These are phyloP conservation scores for Nycticebus coucang DNA, from an alignment of 2,113 vertebrate species.

Conservation along the genomic window DNA sequence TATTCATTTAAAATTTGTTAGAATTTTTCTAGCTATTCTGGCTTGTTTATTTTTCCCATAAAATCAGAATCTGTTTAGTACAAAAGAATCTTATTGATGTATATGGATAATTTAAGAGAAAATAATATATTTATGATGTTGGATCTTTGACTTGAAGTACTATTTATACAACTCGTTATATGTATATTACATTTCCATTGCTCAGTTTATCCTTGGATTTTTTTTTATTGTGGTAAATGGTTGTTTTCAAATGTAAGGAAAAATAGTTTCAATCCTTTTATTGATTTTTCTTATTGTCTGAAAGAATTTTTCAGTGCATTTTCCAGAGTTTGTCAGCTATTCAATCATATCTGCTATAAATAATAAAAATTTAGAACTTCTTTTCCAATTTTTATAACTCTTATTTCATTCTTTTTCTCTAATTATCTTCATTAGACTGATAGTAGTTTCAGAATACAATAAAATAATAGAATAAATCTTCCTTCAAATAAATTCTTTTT, in stretches of 20 bases:
- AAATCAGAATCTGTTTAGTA: background rate
- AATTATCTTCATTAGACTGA: background rate
- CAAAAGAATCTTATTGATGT: background rate
- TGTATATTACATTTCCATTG: background rate
- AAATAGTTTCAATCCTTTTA: background rate
- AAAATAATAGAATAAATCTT: background rate
- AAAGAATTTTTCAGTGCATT: background rate
- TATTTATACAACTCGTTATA: background rate
- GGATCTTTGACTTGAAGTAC: background rate
- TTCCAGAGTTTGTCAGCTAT: background rate
- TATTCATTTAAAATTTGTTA: constrained; percentile 4
- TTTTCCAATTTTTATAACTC: background rate
- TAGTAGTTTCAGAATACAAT: background rate
- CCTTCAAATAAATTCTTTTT: background rate
- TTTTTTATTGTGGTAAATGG: background rate
- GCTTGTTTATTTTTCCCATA: background rate
- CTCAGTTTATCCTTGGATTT: background rate
- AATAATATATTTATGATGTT: background rate
- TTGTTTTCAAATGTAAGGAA: background rate
- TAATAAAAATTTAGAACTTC: background rate
- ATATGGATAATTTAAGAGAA: background rate
- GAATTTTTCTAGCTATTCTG: background rate
- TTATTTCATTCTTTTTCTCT: background rate
- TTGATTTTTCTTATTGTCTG: background rate
- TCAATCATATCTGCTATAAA: background rate